Base-by-base conservation (phyloP, 2,113 vertebrate species). In the Spheniscus mendiculus region DNA sequence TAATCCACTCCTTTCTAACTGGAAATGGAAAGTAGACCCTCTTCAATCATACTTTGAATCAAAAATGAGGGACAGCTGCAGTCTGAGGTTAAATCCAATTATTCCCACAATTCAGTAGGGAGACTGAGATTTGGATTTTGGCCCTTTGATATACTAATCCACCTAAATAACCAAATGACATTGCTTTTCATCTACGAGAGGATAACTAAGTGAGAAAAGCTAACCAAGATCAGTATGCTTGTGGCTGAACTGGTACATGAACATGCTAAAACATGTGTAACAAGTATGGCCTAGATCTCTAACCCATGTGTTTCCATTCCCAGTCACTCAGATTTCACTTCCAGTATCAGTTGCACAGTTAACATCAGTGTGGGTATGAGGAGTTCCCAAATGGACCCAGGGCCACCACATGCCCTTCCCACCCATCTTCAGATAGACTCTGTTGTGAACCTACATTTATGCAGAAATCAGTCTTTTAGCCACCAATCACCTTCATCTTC, bases 11-110 rank as follows among this genome's bases (percentile, higher is more conserved):
- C 13, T 70, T 83, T 89, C 61, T 67, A 59, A 78, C 23, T 82
- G 34, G 47, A 93, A 96, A 74, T 82, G 56, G 69, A 91, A 94
- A 93, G 32, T 89, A 95, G 77, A 71, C 29, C n/a, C 67, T n/a
- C 38, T 87, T 81, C 81, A 82, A 55, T 52, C 44, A 40, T 38
- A 52, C 18, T 74, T 81, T 15, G 38, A 82, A 59, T 78, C 17
- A 44, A 71, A 92, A 93, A 78, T 76, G 32, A 93, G 16, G 58
- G 55, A 58, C 69, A 87, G 12, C 45, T 84, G 45, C 55, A 63
- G 23, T n/a, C 26, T 89, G 17, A 92, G 29, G 17, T 89, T 87
- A 77, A 70, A 89, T 61, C 19, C 22, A 47, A 5, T 50, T 87
- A 65, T 86, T 80, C 47, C 45, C 27, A 50, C 38, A 47, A 22